Base-by-base conservation (phyloP, 2,113 vertebrate species). In the Agelaius phoeniceus region DNA sequence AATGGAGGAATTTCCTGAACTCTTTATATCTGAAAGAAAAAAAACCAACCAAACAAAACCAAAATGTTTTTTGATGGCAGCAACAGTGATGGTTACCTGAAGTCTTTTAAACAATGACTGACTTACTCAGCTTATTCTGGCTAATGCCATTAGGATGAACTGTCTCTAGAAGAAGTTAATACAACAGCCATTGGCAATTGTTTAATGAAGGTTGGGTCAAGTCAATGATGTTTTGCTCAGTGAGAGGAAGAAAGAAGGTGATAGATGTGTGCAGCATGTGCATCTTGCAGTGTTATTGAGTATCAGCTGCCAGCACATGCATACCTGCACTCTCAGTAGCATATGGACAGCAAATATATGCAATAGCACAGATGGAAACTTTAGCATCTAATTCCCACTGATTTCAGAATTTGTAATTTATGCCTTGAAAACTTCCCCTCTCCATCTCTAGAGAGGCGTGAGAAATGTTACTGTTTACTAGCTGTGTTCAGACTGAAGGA, bases 1-100 rank as follows among this genome's bases (percentile, higher is more conserved):
- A 73, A 9, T 71, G 77, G 75, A 95, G 18, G 13, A 77, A 84
- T 43, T 97, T 65, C 58, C 69, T 91, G 39, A 97, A 91, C 43
- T 97, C 78, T 27, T 94, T 93, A 33, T 92, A 97, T 58, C 96
- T 97, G 87, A 71, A 84, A 66, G 57, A 94, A 86, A 61, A 28
- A 65, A 3, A 54, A 8, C 6, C 9, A 79, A 61, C 14, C 59
- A 4, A 54, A 15, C 30, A 21, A 62, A 59, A 7, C 11, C 14
- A 93, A 72, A 87, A 66, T 22, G 1, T 63, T 71, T 43, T 81
- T 77, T 61, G 67, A 86, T 8, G 24, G 35, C 35, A 87, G 55
- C 59, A 81, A 41, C 41, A 74, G 14, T 49, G 44, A 51, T 58
- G 13, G 13, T n/a, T 59, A 37, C 48, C 48, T 72, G 71, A 78